phyloP scores from a whole-genome alignment of 2,797 vertebrate genomes.

The Pipistrellus nathusii region DNA sequence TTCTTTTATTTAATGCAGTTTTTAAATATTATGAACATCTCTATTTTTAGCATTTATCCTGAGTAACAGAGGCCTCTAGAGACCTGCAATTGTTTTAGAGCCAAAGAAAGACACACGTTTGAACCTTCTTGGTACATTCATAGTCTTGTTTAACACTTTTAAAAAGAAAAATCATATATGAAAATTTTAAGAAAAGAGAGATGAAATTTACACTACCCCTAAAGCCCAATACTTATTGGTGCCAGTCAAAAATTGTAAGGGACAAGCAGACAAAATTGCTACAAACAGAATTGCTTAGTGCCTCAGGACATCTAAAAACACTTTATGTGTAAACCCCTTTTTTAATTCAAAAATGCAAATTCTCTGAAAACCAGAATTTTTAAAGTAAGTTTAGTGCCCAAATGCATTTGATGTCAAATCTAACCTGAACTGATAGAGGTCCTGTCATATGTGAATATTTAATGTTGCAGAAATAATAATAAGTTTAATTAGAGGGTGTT shows the following conservation, averaged over 20 bases:
- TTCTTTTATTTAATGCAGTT: neutral
- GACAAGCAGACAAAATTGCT: neutral
- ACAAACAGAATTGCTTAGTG: neutral
- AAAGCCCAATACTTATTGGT: neutral
- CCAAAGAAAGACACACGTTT: neutral
- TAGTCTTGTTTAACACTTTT: neutral
- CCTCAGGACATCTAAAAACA: neutral
- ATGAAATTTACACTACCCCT: neutral
- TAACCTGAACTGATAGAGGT: neutral
- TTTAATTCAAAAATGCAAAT: neutral
- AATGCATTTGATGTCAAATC: neutral
- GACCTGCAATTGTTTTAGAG: neutral
- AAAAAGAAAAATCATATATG: neutral
- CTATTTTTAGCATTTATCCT: neutral
- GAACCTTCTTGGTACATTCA: neutral
- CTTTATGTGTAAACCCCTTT: neutral
- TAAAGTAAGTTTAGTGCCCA: neutral
- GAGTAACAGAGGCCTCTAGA: neutral
- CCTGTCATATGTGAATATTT: neutral
- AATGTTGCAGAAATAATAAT: neutral
- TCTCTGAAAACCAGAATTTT: neutral
- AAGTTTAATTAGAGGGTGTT: neutral
- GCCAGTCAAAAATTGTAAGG: neutral
- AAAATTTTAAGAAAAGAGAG: neutral
- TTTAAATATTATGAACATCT: neutral